Base-by-base conservation (phyloP, 2,888 invertebrate species). In the Exephanes ischioxanthus region DNA sequence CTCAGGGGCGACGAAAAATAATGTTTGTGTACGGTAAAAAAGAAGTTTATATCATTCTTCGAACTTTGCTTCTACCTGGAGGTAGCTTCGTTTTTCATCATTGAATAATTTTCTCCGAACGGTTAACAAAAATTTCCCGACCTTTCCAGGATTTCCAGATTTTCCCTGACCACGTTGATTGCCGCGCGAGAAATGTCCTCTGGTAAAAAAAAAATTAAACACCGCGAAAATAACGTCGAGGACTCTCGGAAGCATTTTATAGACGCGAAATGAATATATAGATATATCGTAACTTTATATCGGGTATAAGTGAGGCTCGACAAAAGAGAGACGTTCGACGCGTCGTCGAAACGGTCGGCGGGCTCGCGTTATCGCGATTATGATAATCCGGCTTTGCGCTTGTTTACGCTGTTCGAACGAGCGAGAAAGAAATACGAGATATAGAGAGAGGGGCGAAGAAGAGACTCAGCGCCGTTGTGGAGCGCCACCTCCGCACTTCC, bases 331-430 rank as follows among this genome's bases (percentile, higher is more conserved):
- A 89, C 88, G 88, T 88, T 87, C 86, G 79, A 78, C 85, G 85
- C 83, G 85, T 85, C 85, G 83, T 85, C 85, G 85, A 85, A 85
- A 80, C 85, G 83, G 83, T 87, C 83, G 87, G 80, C 88, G 88
- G 89, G 89, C 87, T 85, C 68, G 86, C 88, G 89, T 90, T 91
- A 91, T 92, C 92, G 89, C 90, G 91, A 91, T 91, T 91, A 91
- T 90, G 91, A 91, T 91, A 92, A 92, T 92, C 90, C 90, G 88
- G 89, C 89, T 89, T 90, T 89, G 87, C 88, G 88, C 89, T 90
- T 91, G 90, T 91, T 92, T 91, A 90, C 90, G 89, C 89, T 90
- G 81, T 86, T 81, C 85, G 16, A 63, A 16, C 33, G 70, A 70
- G 73, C 53, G 77, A 70, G 78, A 81, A 48, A 30, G 45, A 48